Base-by-base conservation (phyloP, 2,797 vertebrate genomes). In the Pseudocheirus occidentalis region DNA sequence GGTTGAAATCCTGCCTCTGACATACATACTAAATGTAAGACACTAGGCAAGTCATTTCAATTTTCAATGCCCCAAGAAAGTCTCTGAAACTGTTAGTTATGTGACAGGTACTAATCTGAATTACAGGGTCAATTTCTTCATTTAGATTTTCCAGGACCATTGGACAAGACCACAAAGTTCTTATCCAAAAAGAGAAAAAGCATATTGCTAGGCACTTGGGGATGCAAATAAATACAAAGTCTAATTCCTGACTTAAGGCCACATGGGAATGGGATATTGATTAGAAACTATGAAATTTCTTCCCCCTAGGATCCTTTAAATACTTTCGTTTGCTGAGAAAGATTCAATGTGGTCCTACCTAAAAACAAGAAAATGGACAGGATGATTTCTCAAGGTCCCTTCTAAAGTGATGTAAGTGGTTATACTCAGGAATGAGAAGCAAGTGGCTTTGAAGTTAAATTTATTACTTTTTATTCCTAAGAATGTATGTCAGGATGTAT, bases 301-400 rank as follows among this genome's bases (percentile, higher is more conserved):
- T 94, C 14, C 55, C 94, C 62, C 87, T 24, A 46, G 56, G 59
- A 24, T 93, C 91, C 18, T 81, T 28, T 94, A 94, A 96, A 29
- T 6, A 58, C 94, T 96, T 96, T 95, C 87, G 58, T 1, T 92
- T 95, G 40, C 2, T 56, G 54, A 53, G 91, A 81, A 46, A 81
- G 18, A 6, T 40, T 40, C 21, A 46, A 46, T 46, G 21, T 46
- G n/a, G 21, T 73, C 55, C 58, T 94, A 29, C 52, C 90, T 94
- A 90, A 92, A 87, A 93, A 57, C 18, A 95, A 31, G 66, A 46
- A 24, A 81, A 46, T 46, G 40, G 7, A 46, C 7, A 11, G 94
- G 92, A 92, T 93, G 21, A 54, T 54, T 27, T 56, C 59, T 40
- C 40, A 96, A 90, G 81, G 50, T 96, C 92, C 89, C 53, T 92